Evolutionary conservation across 1,140 invertebrate genomes (phyloP), one percentile per base, ranked within the genome.

Genomic region (Cepaea nemoralis): DNA sequence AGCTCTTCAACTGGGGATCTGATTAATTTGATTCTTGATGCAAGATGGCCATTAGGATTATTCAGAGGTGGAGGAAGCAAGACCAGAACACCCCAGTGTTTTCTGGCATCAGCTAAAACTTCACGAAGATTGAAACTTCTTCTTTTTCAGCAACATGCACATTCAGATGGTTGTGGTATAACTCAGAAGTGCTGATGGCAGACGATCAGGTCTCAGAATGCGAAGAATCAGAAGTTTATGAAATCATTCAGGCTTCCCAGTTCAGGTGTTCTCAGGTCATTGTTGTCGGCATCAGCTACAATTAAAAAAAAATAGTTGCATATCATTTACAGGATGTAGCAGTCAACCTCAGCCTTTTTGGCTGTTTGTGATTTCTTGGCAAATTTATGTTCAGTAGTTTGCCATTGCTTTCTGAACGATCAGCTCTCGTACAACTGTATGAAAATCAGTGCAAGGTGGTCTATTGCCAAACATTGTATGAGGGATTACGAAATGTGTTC

Each of bases 181-280:
- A 31, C 74, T 82, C 10, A 83, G 74, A 39, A 91, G 82, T 27
- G 90, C 89, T 22, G 83, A 76, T 31, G 88, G 89, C 16, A 91
- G 83, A 24, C 90, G 86, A 83, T 91, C 90, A 22, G 89, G 89
- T 24, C 90, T 82, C 27, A 91, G 83, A 87, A 91, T 90, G n/a
- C 90, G 86, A n/a, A 91, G 66, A 5, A 91, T 75, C 22, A 91
- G 80, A 14, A 91, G 86, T 39, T 88, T 88, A 77, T 91, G 90
- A 85, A 90, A 73, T 91, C 90, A 50, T 86, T 86, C 63, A 90
- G 81, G 6, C 84, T 85, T 22, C 87, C 87, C 14, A 87, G 82
- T 78, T 89, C 87, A 6, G 87, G 87, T 31, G 83, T 86, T 85
- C 19, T 67, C 39, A 16, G 69, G 35, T 55, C 59, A 27, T 66